Evolutionary conservation across 2,888 invertebrate genomes (phyloP), one percentile per base, ranked within the genome.

Genomic region (Platypus cylindrus): DNA sequence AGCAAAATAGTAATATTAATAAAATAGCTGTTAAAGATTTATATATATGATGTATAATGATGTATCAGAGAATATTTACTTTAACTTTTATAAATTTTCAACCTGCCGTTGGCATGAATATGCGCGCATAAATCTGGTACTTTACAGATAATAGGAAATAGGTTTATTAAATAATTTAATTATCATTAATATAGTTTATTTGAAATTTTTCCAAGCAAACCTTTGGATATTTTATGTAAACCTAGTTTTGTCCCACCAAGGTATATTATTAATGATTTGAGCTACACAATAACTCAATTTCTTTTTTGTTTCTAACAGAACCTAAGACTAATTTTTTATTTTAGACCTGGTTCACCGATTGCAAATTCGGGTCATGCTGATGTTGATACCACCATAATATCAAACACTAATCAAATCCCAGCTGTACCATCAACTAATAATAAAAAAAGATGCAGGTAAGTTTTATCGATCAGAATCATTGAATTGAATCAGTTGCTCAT

Each of bases 381-480:
- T 45, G 37, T 40, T 4, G 8, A 37, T n/a, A 16, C 18, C 8
- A n/a, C 28, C 11, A 13, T 14, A 3, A n/a, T 7, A 13, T 32
- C 15, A 12, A 24, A 20, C 22, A 33, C 25, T 20, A 30, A 26
- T 18, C 39, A 39, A 17, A 32, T 24, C 25, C 32, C 3, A 20
- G 31, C 48, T 67, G 66, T 43, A 67, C 68, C 3, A 66, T 70
- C 3, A 35, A 51, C 52, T n/a, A 45, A 46, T 15, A 48, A 43
- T 24, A 78, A 77, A 47, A 70, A 79, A 33, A 68, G 87, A 17
- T 90, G 90, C 58, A 67, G 87, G 33, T 40, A 23, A 31, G 24
- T 18, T 16, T 14, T 17, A 20, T 25, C 9, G 3, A 31, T 13
- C 17, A 9, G n/a, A 17, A 17, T n/a, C 16, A 30, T 5, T 9